These are phyloP conservation scores for Carcharodon carcharias DNA, from an alignment of 2,797 vertebrate species.

Conservation along the genomic window DNA sequence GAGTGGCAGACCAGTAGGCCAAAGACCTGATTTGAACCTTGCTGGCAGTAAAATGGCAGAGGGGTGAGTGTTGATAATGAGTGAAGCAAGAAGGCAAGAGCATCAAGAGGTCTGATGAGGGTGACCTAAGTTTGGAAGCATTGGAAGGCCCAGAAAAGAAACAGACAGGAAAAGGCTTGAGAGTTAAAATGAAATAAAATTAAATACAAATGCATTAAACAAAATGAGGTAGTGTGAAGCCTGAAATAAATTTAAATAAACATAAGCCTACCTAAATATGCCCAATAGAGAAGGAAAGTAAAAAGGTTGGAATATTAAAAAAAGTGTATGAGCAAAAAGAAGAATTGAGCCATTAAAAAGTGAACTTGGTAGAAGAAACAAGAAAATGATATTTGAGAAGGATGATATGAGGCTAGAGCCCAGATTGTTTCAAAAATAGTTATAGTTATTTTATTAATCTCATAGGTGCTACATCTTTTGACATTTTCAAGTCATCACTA, in stretches of 20 bases:
- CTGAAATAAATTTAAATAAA: background rate
- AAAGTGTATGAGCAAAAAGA: background rate
- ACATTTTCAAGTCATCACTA: background rate
- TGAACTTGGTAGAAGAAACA: background rate
- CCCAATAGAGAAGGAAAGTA: background rate
- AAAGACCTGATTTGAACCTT: too few species aligned
- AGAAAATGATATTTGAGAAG: background rate
- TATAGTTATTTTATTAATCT: background rate
- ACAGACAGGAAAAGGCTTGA: background rate
- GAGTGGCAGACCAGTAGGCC: too few species aligned
- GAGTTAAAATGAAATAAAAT: background rate
- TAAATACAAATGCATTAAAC: background rate
- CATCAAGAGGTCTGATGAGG: background rate
- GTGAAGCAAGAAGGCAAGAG: too few species aligned
- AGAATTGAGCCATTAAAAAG: background rate
- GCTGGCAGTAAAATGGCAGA: too few species aligned
- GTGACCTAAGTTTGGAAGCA: background rate
- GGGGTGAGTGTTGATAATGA: too few species aligned
- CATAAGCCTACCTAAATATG: background rate
- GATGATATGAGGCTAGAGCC: background rate
- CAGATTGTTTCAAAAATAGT: background rate
- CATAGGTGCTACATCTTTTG: background rate
- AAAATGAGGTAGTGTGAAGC: background rate
- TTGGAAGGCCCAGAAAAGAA: background rate
- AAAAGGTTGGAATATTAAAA: background rate